Percentiles rank a stretch among this genome's conserved stretches.
phyloP scores from a whole-genome alignment of 2,113 vertebrate genomes.

The Bothrops jararaca region DNA sequence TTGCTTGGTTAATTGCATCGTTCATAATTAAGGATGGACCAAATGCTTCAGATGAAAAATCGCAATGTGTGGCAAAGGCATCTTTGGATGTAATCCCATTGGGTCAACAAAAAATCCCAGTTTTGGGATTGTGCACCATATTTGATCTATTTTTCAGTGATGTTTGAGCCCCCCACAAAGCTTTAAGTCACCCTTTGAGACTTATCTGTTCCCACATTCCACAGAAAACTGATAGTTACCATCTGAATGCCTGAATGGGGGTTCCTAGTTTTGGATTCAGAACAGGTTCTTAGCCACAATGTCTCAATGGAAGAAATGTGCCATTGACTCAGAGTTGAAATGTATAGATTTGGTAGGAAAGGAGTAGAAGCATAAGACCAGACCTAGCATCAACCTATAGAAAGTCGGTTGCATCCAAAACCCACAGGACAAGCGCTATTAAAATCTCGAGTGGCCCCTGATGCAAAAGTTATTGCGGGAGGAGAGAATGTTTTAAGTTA shows the following conservation, averaged over 20 bases:
- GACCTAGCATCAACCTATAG: not conserved
- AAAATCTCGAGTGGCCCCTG: not conserved
- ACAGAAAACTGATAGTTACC: not conserved
- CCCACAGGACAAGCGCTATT: not conserved
- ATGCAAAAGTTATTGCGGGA: not conserved
- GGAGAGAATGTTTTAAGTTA: not conserved
- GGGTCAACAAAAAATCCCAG: not conserved
- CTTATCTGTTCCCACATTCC: not conserved
- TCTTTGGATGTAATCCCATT: not conserved
- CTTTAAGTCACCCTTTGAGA: not conserved
- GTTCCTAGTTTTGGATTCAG: not conserved
- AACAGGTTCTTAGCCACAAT: fast-evolving
- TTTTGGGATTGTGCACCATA: not conserved
- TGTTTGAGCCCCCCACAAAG: not conserved
- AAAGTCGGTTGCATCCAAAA: not conserved
- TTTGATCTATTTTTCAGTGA: not conserved
- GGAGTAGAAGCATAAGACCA: not conserved
- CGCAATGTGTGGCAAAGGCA: not conserved
- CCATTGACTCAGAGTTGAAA: not conserved
- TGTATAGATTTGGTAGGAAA: not conserved
- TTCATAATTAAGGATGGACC: slow-evolving; percentile 19
- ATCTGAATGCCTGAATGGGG: not conserved
- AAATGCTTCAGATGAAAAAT: slow-evolving; percentile 15
- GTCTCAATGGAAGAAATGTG: not conserved
- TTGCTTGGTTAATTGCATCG: slow-evolving; percentile 1